Evolutionary conservation across 2,888 invertebrate species (phyloP).

Genomic region (Rotaria socialis): DNA sequence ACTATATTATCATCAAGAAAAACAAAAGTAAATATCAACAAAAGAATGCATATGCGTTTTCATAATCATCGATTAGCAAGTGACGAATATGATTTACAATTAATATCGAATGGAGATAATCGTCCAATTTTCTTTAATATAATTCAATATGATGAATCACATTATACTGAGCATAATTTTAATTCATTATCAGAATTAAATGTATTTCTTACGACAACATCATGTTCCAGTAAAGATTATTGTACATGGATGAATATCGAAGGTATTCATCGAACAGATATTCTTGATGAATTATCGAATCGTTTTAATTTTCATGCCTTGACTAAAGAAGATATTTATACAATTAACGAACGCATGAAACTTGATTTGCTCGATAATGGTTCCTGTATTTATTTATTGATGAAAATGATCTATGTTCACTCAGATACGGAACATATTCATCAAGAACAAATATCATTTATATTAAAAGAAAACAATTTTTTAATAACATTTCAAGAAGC

Average conservation of each 20-base stretch:
- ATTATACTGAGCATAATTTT: background rate
- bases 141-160: background rate
- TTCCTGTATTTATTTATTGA: background rate
- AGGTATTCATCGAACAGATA: background rate
- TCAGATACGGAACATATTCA: background rate
- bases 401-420: background rate
- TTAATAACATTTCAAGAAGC: background rate
- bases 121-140: background rate
- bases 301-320: background rate
- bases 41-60: too few species aligned
- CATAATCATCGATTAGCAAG: background rate
- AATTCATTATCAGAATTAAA: background rate
- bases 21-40: too few species aligned
- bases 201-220: background rate
- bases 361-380: background rate
- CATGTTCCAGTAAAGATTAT: background rate
- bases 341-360: background rate
- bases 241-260: background rate
- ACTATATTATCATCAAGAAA: too few species aligned
- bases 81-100: background rate
- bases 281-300: background rate
- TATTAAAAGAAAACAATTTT: background rate
- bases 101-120: background rate
- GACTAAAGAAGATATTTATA: background rate
- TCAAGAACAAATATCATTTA: background rate